These are phyloP conservation scores for Zosterops japonicus DNA, from an alignment of 2,113 vertebrate species.

Conservation along the genomic window DNA sequence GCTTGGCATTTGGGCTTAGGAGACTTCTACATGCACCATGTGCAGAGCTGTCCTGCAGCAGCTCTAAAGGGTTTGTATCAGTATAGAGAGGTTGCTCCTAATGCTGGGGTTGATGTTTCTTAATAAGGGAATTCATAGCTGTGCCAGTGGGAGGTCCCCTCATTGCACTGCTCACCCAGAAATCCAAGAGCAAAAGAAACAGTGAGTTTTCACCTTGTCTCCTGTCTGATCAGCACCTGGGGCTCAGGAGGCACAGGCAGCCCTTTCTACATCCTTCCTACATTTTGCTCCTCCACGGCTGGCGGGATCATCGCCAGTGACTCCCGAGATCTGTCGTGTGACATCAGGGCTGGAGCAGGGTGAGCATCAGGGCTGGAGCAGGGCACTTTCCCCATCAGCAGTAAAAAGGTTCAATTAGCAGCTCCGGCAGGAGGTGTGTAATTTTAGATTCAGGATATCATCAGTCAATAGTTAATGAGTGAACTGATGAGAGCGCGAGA, in stretches of 20 bases:
- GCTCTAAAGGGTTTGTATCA: background rate
- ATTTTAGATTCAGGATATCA: conserved; percentile 71
- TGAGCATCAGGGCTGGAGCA: background rate
- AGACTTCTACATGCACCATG: background rate
- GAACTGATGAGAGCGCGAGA: conserved; percentile 59
- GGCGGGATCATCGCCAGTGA: fast-evolving
- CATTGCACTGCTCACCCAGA: background rate
- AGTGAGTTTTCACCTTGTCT: background rate
- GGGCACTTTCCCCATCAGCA: conserved; percentile 27
- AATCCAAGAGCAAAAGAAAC: background rate
- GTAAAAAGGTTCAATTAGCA: conserved; percentile 66
- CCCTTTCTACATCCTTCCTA: background rate
- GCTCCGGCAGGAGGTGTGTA: conserved; percentile 39
- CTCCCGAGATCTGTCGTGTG: background rate
- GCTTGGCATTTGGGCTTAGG: background rate
- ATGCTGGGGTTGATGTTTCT: background rate
- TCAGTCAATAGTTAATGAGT: conserved; percentile 66
- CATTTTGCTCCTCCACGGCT: fast-evolving
- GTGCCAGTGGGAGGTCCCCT: background rate
- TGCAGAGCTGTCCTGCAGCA: background rate
- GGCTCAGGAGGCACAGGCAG: background rate
- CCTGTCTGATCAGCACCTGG: background rate
- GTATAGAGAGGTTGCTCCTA: background rate
- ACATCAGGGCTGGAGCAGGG: background rate
- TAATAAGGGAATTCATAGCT: background rate